Evolutionary conservation across 1,140 invertebrate species (phyloP).

Genomic region (Atta cephalotes): DNA sequence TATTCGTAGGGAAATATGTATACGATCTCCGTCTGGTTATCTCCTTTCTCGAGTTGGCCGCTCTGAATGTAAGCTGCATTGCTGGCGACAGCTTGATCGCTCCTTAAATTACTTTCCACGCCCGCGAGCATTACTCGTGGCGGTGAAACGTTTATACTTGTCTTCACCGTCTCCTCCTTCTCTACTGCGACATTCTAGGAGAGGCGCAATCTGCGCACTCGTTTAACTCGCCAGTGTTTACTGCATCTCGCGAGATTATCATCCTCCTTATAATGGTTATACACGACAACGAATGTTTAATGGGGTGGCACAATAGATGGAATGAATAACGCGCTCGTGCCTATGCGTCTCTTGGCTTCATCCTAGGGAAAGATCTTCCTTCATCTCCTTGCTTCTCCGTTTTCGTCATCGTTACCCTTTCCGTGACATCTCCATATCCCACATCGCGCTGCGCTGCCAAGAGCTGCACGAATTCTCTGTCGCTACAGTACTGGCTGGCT

Average conservation of each 20-base stretch:
- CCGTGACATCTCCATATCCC: conserved; percentile 6
- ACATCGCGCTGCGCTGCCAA: not conserved
- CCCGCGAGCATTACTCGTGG: conserved; percentile 51
- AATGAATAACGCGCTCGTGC: conserved; percentile 26
- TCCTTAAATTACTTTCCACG: conserved; percentile 66
- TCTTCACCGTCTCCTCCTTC: conserved; percentile 6
- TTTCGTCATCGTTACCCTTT: not conserved
- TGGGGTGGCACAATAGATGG: conserved; percentile 81
- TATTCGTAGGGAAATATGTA: conserved; percentile 57
- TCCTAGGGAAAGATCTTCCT: not conserved
- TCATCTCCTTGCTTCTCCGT: not conserved
- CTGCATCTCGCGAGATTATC: conserved; percentile 83
- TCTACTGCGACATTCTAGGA: not conserved
- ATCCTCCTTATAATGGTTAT: conserved; percentile 81
- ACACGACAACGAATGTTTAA: conserved; percentile 82
- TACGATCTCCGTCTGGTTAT: conserved; percentile 46
- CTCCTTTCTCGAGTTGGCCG: conserved; percentile 29
- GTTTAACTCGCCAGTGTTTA: conserved; percentile 82
- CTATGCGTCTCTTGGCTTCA: conserved; percentile 50
- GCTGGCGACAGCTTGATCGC: conserved; percentile 51
- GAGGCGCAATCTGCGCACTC: conserved; percentile 57
- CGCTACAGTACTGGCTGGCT: not conserved
- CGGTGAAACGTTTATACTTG: conserved; percentile 51
- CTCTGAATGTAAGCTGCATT: conserved; percentile 48
- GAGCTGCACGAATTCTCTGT: conserved; percentile 41